These are phyloP conservation scores for Gallinago undulata DNA, from an alignment of 2,113 vertebrate genomes.

Conservation along the genomic window DNA sequence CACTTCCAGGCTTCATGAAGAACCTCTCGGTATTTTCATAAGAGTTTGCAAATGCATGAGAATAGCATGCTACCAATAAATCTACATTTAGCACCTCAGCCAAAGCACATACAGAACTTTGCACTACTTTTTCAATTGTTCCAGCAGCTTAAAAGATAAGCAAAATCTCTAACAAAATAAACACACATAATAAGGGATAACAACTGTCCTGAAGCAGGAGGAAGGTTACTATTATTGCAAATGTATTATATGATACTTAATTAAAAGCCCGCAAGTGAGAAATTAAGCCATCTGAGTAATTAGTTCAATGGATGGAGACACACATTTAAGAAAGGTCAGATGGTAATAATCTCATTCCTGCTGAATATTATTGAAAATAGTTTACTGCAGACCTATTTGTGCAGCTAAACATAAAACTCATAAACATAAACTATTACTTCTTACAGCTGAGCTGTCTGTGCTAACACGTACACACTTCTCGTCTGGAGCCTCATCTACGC, in stretches of 20 bases:
- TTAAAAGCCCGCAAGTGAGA: constrained; percentile 54
- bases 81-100: background rate
- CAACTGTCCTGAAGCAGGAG: constrained; percentile 27
- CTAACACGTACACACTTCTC: constrained; percentile 19
- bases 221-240: constrained; percentile 15
- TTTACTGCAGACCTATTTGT: background rate
- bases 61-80: background rate
- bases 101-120: background rate
- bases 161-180: background rate
- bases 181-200: constrained; percentile 8
- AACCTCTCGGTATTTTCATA: background rate
- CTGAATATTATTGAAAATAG: background rate
- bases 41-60: background rate
- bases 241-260: constrained; percentile 24
- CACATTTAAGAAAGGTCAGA: constrained; percentile 10
- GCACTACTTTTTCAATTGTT: background rate
- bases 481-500: background rate
- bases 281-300: constrained; percentile 52
- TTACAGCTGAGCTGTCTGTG: background rate
- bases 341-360: background rate
- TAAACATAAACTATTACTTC: background rate
- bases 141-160: constrained; percentile 15
- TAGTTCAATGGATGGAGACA: constrained; percentile 32
- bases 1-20: background rate
- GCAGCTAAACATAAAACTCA: background rate